Evolutionary conservation across 2,113 vertebrate species (phyloP), one percentile per base, ranked within the genome.

Genomic region (Eudyptes chrysolophus): DNA sequence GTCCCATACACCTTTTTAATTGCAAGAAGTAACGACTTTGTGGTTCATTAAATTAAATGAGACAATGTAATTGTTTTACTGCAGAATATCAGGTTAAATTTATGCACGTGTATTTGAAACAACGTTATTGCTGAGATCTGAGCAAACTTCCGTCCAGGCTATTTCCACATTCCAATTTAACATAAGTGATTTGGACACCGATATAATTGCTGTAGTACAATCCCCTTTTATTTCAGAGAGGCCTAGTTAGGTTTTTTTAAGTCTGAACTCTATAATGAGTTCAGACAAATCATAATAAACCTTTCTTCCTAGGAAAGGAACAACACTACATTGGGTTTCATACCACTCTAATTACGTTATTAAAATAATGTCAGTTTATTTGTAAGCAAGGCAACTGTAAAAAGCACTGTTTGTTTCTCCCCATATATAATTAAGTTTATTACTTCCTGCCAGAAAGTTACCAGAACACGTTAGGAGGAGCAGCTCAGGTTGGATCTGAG

Each of bases 201-300:
- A 94, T 84, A 70, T 90, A 90, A 90, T 60, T 64, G 40, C 18
- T 84, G 32, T 42, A 57, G 46, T 16, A 69, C 34, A 83, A 76
- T 6, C 2, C 13, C 22, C 27, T 78, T 87, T 57, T 38, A 44
- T 77, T 92, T 89, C 40, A 77, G 49, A 94, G 38, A 16, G 4
- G 8, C 10, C 26, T 54, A 38, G 44, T 17, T 72, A 32, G 4
- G 0, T 3, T 65, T 92, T 76, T 78, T 78, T 9, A 70, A 64
- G 22, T 61, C 36, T 68, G 52, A 94, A 72, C 21, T 72, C 49
- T 25, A 7, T 48, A 49, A 26, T 36, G 36, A 86, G 40, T 52
- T 83, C 36, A 90, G 61, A 82, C 11, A 92, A 92, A 79, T 55
- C 38, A 40, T 51, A 74, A 78, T 17, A 64, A 89, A 36, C 29